These are phyloP conservation scores for Irena cyanogastra DNA, from an alignment of 2,113 vertebrate genomes.

Conservation along the genomic window DNA sequence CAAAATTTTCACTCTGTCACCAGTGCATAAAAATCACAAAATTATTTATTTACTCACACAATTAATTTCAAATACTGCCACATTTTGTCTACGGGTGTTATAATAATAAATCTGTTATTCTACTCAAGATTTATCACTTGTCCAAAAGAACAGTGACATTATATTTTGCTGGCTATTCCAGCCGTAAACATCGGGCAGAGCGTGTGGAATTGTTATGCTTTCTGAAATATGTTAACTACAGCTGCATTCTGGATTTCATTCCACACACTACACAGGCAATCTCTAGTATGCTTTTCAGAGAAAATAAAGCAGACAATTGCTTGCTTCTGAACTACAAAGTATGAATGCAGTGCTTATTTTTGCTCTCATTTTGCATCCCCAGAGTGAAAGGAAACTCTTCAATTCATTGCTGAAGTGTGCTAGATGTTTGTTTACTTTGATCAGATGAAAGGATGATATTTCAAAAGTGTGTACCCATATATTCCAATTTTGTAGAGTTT, in stretches of 20 bases:
- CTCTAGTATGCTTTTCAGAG: background rate
- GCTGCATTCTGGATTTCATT: background rate
- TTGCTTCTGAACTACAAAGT: background rate
- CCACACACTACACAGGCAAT: background rate
- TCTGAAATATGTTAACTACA: background rate
- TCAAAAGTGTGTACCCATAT: background rate
- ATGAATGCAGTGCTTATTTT: slow-evolving; percentile 13
- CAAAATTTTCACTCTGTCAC: background rate
- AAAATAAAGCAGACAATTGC: background rate
- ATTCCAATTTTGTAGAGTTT: background rate
- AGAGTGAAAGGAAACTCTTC: background rate
- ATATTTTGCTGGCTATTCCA: background rate
- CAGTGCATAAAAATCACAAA: background rate
- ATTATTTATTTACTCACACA: background rate
- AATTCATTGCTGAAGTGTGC: background rate
- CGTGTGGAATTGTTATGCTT: background rate
- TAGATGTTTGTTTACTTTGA: slow-evolving; percentile 19
- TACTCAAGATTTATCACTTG: background rate
- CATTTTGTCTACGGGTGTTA: background rate
- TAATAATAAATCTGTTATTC: background rate
- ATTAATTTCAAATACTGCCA: background rate
- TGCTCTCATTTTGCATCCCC: background rate
- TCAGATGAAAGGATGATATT: background rate
- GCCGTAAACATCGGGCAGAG: background rate
- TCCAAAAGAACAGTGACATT: background rate